These are phyloP conservation scores for Charina bottae DNA, from an alignment of 2,113 vertebrate species.

Conservation along the genomic window DNA sequence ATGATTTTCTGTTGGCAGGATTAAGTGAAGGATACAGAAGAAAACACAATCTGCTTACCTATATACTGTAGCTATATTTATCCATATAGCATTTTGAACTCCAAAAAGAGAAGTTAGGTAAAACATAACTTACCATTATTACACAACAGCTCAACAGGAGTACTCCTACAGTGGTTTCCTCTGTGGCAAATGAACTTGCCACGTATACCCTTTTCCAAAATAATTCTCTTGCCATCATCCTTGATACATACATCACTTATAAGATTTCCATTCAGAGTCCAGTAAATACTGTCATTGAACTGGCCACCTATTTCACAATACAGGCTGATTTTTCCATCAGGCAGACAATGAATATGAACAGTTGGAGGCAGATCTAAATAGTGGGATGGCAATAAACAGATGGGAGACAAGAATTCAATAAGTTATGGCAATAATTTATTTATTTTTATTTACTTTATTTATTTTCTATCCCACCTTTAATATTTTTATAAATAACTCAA, in stretches of 20 bases:
- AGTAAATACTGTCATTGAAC: neutral
- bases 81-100: neutral
- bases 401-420: neutral
- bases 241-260: conserved; percentile 49
- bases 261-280: conserved; percentile 48
- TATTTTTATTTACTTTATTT: too few relatives aligned
- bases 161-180: neutral
- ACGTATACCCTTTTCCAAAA: conserved; percentile 34
- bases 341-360: conserved; percentile 53
- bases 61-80: neutral
- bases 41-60: neutral
- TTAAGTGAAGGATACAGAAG: neutral
- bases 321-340: conserved; percentile 52
- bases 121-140: conserved; percentile 36
- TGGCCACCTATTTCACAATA: conserved; percentile 30
- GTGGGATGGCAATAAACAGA: neutral
- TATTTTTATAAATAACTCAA: too few relatives aligned
- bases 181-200: conserved; percentile 52
- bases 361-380: neutral
- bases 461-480: too few relatives aligned
- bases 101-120: conserved; percentile 8
- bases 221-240: conserved; percentile 57
- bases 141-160: conserved; percentile 49
- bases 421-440: neutral
- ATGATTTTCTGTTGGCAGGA: neutral